These are phyloP conservation scores for Centropus unirufus DNA, from an alignment of 2,113 vertebrate genomes.

Conservation along the genomic window DNA sequence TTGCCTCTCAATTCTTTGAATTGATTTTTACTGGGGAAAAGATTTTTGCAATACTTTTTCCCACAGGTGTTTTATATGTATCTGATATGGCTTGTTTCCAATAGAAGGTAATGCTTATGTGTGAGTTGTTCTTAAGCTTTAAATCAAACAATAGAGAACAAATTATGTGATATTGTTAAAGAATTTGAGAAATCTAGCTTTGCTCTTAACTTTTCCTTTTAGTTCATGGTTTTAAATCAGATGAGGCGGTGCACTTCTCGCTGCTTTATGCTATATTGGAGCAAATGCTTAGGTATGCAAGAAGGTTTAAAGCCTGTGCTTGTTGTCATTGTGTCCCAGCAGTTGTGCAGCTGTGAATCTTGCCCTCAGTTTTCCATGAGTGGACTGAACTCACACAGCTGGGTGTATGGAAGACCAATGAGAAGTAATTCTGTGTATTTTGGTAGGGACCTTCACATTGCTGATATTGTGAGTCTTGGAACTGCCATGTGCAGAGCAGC, in stretches of 20 bases:
- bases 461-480: background rate
- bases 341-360: background rate
- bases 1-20: background rate
- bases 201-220: background rate
- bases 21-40: background rate
- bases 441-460: background rate
- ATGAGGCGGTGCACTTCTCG: background rate
- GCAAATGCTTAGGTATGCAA: background rate
- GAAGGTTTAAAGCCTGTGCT: background rate
- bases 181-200: background rate
- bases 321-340: background rate
- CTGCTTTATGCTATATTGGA: background rate
- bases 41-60: background rate
- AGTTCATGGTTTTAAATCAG: background rate
- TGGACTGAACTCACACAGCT: background rate
- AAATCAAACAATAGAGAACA: background rate
- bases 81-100: background rate
- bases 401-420: background rate
- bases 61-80: background rate
- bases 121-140: background rate
- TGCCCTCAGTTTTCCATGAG: background rate
- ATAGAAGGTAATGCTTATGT: background rate
- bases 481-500: background rate
- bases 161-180: background rate
- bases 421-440: background rate